Evolutionary conservation across 2,113 vertebrate species (phyloP).

Genomic region (Trichomycterus rosablanca): DNA sequence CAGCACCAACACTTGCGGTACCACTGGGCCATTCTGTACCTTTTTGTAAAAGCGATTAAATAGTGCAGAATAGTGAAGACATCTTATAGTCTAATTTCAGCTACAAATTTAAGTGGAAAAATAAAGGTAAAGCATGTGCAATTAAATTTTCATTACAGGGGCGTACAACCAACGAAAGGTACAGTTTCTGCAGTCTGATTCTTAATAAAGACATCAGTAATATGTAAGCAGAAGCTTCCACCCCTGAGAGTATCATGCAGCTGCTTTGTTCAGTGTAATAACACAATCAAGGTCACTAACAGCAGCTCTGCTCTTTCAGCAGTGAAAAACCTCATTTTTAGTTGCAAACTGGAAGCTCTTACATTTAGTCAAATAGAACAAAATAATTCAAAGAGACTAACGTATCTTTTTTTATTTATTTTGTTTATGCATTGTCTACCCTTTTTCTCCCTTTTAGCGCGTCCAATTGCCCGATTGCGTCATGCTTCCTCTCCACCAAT

Average conservation of each 20-base stretch:
- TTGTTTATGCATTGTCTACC: too few species aligned
- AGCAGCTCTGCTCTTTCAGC: background rate
- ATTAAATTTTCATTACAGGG: background rate
- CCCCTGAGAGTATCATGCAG: conserved; percentile 32
- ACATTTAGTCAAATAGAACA: too few species aligned
- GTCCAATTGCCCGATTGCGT: too few species aligned
- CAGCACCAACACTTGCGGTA: too few species aligned
- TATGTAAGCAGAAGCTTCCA: conserved; percentile 24
- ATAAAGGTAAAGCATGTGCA: background rate
- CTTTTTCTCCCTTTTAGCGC: too few species aligned
- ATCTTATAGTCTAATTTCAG: background rate
- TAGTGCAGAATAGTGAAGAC: background rate
- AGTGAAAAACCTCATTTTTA: background rate
- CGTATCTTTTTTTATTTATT: too few species aligned
- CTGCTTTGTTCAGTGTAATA: conserved; percentile 43
- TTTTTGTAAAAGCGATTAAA: background rate
- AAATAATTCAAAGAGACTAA: too few species aligned
- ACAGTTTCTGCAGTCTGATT: background rate
- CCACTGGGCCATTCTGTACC: too few species aligned
- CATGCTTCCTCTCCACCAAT: too few species aligned
- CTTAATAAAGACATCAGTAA: conserved; percentile 26
- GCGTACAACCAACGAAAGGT: background rate
- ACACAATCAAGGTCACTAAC: conserved; percentile 3
- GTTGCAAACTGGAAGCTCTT: background rate
- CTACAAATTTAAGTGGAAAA: background rate